Percentiles rank a stretch among this genome's conserved stretches.
Conservation (phyloP, 2,113 vertebrate species). For the Sapayoa aenigma region DNA sequence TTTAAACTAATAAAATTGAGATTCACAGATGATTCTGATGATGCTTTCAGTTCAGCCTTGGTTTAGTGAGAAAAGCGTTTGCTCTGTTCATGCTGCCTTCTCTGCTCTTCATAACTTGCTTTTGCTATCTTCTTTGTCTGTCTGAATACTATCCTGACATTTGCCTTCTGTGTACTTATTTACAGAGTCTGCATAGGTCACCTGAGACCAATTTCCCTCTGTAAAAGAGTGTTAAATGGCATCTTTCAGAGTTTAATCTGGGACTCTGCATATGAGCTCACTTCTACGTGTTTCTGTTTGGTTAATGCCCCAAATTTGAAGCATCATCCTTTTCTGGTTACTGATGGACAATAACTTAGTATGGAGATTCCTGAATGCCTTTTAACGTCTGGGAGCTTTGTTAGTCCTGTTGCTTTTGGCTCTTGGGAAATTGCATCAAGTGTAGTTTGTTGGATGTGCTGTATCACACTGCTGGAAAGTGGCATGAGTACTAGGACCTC, state of each 20-base stretch:
- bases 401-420: background rate
- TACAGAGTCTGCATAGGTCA: background rate
- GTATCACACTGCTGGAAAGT: background rate
- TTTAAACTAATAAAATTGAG: background rate
- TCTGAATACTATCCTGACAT: background rate
- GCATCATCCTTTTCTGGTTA: background rate
- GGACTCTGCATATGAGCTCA: background rate
- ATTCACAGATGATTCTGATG: background rate
- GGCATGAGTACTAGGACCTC: background rate
- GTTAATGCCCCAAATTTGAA: background rate
- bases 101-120: background rate
- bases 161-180: background rate
- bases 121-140: background rate
- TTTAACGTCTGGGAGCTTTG: background rate
- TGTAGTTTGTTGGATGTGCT: background rate
- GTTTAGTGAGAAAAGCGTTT: background rate
- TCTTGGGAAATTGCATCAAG: background rate
- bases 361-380: background rate
- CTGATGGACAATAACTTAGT: background rate
- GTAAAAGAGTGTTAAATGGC: background rate
- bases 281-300: accelerated
- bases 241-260: background rate
- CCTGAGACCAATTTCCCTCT: background rate
- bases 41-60: background rate
- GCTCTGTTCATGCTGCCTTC: background rate